Evolutionary conservation across 2,797 vertebrate genomes (phyloP), one percentile per base, ranked within the genome.

Genomic region (Pangasius larnaudii): DNA sequence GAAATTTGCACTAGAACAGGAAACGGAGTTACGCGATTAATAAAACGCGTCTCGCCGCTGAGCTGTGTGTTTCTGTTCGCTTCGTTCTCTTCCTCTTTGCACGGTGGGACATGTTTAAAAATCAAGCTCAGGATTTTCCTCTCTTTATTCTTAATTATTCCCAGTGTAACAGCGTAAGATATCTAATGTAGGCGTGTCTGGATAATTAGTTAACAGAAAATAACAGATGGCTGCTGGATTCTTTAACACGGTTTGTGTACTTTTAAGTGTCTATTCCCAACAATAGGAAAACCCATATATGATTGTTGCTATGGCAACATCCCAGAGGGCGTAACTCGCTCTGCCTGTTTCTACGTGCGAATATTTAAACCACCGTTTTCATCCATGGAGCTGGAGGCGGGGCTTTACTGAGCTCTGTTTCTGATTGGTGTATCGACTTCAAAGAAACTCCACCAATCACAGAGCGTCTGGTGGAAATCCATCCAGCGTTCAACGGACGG

Each of bases 91-190:
- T 30, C 30, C 33, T 36, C 16, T 71, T 30, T 56, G 18, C 49
- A 78, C 16, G 8, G n/a, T 22, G 75, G n/a, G 75, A 56, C 18
- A 30, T 56, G 51, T 53, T 53, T 36, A 19, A 30, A 33, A 10
- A 9, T 79, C 51, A 36, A 58, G 51, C 77, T 79, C 77, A 58
- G 77, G 77, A 79, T 24, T 56, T 33, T 53, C 16, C 51, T 78
- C 22, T 74, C 13, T 51, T 51, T 79, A 30, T 77, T 53, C 2
- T 0, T 30, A 72, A 51, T 53, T 18, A 77, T 36, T 22, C 53
- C 77, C 1, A 7, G 46, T 51, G 27, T 77, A 51, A 9, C 0
- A 51, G 10, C 5, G 8, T 56, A 9, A n/a, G n/a, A 22, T 1
- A 33, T 78, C 11, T 75, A 39, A 49, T 2, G 27, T 30, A 75